Evolutionary conservation across 2,888 invertebrate species (phyloP).

Genomic region (Heliothis peltigera): DNA sequence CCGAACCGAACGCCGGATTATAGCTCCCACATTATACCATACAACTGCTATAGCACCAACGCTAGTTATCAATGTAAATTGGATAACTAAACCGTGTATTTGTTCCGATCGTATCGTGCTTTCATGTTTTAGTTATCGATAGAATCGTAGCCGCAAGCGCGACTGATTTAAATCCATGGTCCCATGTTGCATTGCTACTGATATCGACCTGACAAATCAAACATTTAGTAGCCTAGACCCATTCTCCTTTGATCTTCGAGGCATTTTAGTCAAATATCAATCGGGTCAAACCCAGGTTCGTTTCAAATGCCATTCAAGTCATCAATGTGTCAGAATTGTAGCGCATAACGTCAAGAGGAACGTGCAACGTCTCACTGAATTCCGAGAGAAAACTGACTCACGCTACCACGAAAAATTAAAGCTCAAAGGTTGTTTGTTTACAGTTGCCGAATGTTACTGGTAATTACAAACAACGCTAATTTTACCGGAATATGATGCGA

Average conservation of each 20-base stretch:
- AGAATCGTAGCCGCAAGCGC: conserved; percentile 1
- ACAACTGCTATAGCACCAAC: conserved; percentile 29
- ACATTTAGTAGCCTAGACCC: background rate
- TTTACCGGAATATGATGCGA: conserved; percentile 20
- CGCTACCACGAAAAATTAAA: conserved; percentile 18
- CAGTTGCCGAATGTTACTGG: conserved; percentile 19
- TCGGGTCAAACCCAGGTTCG: conserved; percentile 16
- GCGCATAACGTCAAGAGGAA: conserved; percentile 9
- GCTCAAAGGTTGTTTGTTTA: conserved; percentile 37
- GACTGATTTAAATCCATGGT: background rate
- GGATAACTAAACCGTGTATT: conserved; percentile 26
- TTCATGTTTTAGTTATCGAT: conserved; percentile 17
- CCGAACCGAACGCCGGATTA: conserved; percentile 45
- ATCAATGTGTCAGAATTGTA: conserved; percentile 29
- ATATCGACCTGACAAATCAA: background rate
- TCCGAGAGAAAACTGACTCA: conserved; percentile 16
- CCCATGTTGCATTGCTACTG: background rate
- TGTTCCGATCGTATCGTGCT: conserved; percentile 5
- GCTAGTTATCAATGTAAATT: conserved; percentile 38
- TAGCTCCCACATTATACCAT: conserved; percentile 34
- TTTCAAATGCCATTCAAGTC: conserved; percentile 27
- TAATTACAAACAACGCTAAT: conserved; percentile 36
- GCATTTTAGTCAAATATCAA: conserved; percentile 2
- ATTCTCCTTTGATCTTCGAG: background rate
- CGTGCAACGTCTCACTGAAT: conserved; percentile 13